Base-by-base conservation (phyloP, 2,113 vertebrate genomes). In the Pangasianodon hypophthalmus region DNA sequence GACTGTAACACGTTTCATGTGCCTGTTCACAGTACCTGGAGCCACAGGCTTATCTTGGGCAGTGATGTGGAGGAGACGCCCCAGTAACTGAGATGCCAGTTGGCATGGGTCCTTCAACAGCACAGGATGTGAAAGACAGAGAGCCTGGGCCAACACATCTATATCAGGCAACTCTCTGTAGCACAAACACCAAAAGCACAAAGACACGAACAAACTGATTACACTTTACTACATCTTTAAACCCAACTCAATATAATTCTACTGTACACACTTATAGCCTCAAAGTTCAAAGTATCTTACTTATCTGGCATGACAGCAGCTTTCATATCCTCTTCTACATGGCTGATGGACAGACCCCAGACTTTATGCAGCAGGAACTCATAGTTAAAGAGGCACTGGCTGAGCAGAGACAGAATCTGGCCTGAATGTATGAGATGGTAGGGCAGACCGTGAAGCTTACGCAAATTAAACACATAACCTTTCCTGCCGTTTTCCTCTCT, bases 331-430 rank as follows among this genome's bases (percentile, higher is more conserved):
- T 96, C 95, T 90, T 96, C 92, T n/a, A 96, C 54, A 71, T 94
- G 93, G 84, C 93, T 84, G 48, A 96, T 75, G 8, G 95, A 96
- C 71, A 93, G 92, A 52, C 94, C 96, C 94, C 94, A 95, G 46
- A 91, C 86, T 87, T 96, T 96, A 89, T 96, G 94, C 16, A 96
- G 87, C 52, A 96, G 92, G 91, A 96, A 96, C 88, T 96, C 95
- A 44, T 96, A 96, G 93, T 95, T 95, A 90, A 96, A 96, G 21
- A 96, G 69, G 64, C 95, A 96, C 82, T 95, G 93, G 18, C 91
- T 92, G 73, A 96, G 91, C 60, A 96, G 91, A 32, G 91, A 82
- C 46, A 92, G 37, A 62, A 94, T 91, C 88, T 96, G 95, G 1
- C 94, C 94, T 1, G 95, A 95, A 50, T 85, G 92, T 32, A 96